Evolutionary conservation across 2,797 vertebrate genomes (phyloP).

Genomic region (Loriculus beryllinus): DNA sequence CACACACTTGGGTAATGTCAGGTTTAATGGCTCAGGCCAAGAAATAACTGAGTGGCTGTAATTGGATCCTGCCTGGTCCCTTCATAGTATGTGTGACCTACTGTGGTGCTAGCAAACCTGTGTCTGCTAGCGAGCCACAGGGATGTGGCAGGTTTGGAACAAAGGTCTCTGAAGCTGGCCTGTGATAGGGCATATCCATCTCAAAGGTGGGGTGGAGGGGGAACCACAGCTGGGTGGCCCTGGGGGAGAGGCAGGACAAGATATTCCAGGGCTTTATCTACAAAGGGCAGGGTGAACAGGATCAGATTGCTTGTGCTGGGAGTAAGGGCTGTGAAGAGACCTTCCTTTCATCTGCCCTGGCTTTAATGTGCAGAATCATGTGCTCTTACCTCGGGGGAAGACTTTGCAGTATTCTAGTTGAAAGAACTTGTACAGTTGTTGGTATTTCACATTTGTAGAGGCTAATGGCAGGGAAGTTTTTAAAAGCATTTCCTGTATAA

Average conservation of each 20-base stretch:
- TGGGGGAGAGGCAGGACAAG: not conserved
- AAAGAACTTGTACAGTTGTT: not conserved
- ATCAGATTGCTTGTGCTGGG: not conserved
- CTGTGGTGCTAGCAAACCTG: not conserved
- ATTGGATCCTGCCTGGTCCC: not conserved
- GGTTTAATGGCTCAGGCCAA: not conserved
- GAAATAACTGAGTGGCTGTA: not conserved
- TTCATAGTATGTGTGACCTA: not conserved
- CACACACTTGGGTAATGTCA: not conserved
- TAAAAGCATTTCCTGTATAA: not conserved
- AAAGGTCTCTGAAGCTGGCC: not conserved
- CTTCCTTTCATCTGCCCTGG: not conserved
- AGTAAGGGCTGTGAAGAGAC: not conserved
- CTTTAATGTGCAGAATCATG: not conserved
- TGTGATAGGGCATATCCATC: not conserved
- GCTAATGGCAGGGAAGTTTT: not conserved
- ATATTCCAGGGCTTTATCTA: not conserved
- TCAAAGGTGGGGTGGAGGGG: not conserved
- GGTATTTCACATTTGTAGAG: not conserved
- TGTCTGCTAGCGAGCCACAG: not conserved
- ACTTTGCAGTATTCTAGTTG: not conserved
- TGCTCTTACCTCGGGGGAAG: not conserved
- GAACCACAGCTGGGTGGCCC: not conserved
- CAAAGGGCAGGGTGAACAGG: fast-evolving
- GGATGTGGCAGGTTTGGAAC: not conserved